Percentiles rank a stretch among this genome's conserved stretches.
These are phyloP conservation scores for Spisula solida DNA, from an alignment of 2,888 invertebrate species.

Conservation along the genomic window DNA sequence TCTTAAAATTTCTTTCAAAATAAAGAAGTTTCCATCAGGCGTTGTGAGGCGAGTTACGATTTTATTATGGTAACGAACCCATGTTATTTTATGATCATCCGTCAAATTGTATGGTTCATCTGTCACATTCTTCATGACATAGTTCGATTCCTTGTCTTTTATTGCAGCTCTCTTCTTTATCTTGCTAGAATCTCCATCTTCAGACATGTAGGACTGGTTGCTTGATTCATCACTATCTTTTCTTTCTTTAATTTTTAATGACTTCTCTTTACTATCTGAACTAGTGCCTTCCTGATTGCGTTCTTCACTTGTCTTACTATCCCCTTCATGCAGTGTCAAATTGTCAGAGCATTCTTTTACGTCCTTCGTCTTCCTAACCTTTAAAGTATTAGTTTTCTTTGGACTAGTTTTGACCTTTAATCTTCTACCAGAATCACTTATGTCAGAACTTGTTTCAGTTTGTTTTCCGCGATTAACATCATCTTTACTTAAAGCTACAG, in stretches of 20 bases:
- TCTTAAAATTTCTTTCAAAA: constrained; percentile 54
- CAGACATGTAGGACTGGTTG: not conserved
- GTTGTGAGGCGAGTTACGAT: constrained; percentile 42
- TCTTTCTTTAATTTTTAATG: not conserved
- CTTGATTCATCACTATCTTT: not conserved
- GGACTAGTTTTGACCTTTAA: not conserved
- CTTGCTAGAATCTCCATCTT: not conserved
- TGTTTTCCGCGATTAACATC: not conserved
- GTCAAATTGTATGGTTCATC: constrained; percentile 26
- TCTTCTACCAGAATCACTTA: not conserved
- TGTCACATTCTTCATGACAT: not conserved
- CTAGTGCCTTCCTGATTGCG: not conserved
- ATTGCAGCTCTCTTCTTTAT: not conserved
- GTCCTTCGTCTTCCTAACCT: not conserved
- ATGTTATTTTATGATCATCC: constrained; percentile 47
- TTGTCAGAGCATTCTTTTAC: not conserved
- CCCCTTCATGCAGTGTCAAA: not conserved
- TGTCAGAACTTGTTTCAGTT: not conserved
- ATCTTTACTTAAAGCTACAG: not conserved
- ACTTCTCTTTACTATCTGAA: not conserved
- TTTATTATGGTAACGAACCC: constrained; percentile 55
- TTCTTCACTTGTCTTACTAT: not conserved
- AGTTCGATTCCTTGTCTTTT: not conserved
- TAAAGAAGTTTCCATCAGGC: constrained; percentile 48
- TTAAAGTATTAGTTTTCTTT: not conserved